phyloP scores from a whole-genome alignment of 2,888 invertebrate species.

The Oscheius onirici region DNA sequence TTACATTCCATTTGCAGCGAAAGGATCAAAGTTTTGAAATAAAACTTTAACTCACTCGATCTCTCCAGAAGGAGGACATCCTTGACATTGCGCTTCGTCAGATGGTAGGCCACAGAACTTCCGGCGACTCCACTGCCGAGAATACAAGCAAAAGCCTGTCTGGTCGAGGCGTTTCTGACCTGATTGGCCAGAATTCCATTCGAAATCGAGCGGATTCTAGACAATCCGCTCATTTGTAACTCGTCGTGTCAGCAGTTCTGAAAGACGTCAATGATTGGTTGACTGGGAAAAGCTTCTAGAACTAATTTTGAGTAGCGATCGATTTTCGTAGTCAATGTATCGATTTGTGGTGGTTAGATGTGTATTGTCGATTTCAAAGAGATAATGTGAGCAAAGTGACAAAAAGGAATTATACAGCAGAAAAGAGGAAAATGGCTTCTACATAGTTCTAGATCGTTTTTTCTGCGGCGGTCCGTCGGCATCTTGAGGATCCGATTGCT shows the following conservation, averaged over 20 bases:
- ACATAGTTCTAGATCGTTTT: too few species aligned
- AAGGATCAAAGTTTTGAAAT: not conserved
- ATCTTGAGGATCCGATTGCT: too few species aligned
- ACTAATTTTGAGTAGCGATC: too few species aligned
- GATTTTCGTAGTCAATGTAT: too few species aligned
- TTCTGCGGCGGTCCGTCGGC: too few species aligned
- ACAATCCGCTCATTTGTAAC: slow-evolving; percentile 25
- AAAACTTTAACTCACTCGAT: slow-evolving; percentile 36
- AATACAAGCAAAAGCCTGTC: slow-evolving; percentile 63
- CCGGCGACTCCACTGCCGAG: slow-evolving; percentile 74
- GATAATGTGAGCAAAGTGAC: too few species aligned
- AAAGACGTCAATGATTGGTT: not conserved
- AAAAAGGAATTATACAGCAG: too few species aligned
- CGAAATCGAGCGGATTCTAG: not conserved
- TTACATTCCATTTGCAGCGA: too few species aligned
- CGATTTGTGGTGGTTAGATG: too few species aligned
- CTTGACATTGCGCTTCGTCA: slow-evolving; percentile 72
- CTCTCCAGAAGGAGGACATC: slow-evolving; percentile 60
- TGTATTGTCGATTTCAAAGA: too few species aligned
- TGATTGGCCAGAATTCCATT: slow-evolving; percentile 3
- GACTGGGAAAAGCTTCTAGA: not conserved
- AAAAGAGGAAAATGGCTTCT: too few species aligned
- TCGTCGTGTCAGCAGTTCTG: not conserved
- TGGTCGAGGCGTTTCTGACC: slow-evolving; percentile 34
- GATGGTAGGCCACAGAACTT: slow-evolving; percentile 73